Base-by-base conservation (phyloP, 2,113 vertebrate species). In the Urocolius indicus region DNA sequence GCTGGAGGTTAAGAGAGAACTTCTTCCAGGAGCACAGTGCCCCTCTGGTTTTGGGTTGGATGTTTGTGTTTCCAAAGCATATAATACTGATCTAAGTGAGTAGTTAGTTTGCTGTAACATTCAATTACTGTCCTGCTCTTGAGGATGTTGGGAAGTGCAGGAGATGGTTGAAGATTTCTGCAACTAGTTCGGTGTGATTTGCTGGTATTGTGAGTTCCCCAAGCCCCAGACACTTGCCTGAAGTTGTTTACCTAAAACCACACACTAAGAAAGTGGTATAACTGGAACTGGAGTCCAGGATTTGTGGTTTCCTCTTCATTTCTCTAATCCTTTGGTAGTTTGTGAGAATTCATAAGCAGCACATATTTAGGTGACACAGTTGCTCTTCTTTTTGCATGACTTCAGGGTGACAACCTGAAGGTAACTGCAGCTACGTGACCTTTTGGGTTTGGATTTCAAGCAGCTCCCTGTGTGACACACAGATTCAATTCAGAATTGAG, bases 261-360 rank as follows among this genome's bases (percentile, higher is more conserved):
- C 69, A 48, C 68, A 4, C 36, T 29, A 3, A 11, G 3, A n/a
- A 86, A 87, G 78, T 16, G 38, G 81, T 19, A 5, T 8, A 23
- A 58, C 76, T 84, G 88, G 88, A 77, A 77, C 2, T 32, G 71
- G 68, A 57, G 21, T 30, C 49, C n/a, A 45, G 84, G 51, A 32
- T 65, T 87, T 86, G 92, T 84, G 90, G 84, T 89, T 95, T 91
- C 66, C 74, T 87, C 69, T 57, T 79, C 30, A 3, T 43, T 95
- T 74, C 83, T 90, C 51, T 34, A 30, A 41, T 55, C 36, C 66
- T 62, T 74, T 9, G 71, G 61, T 48, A 57, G 82, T 16, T 77
- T 7, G 69, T 38, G 82, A 54, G 86, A 30, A 59, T 49, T 82
- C 43, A 1, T 3, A 22, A 62, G 74, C 3, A 0, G 54, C 0